A percentile compares a stretch with the other conserved stretches of the same genome.
phyloP scores from a whole-genome alignment of 2,797 vertebrate genomes.

The Sternarchorhynchus goeldii region DNA sequence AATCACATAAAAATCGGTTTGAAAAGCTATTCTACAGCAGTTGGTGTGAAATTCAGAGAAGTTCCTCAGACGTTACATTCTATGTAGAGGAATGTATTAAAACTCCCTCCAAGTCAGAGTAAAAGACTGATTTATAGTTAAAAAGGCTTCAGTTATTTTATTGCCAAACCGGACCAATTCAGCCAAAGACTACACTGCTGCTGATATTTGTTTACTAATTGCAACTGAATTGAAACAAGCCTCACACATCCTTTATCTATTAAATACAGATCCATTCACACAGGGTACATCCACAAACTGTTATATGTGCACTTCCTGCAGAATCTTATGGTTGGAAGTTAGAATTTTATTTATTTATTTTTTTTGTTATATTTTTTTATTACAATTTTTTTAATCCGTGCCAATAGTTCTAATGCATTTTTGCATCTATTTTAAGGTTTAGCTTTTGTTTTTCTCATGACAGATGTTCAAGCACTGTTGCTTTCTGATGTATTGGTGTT shows the following conservation, averaged over 20 bases:
- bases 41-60: too few relatives aligned
- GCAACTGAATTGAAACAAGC: too few relatives aligned
- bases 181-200: background rate
- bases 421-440: conserved; percentile 5
- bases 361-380: background rate
- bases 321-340: too few relatives aligned
- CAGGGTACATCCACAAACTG: too few relatives aligned
- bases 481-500: conserved; percentile 92
- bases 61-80: too few relatives aligned
- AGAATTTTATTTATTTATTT: background rate
- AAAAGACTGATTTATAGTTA: background rate
- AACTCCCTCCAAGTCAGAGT: too few relatives aligned
- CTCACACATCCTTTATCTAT: too few relatives aligned
- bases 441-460: background rate
- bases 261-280: too few relatives aligned
- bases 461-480: conserved; percentile 93
- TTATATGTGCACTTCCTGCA: too few relatives aligned
- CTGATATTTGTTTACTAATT: background rate
- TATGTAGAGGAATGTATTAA: too few relatives aligned
- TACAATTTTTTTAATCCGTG: background rate
- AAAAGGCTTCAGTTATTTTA: background rate
- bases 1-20: too few relatives aligned
- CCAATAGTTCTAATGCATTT: background rate
- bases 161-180: background rate
- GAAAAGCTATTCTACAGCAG: too few relatives aligned